Base-by-base conservation (phyloP, 2,797 vertebrate species). In the Eupleurogrammus muticus region DNA sequence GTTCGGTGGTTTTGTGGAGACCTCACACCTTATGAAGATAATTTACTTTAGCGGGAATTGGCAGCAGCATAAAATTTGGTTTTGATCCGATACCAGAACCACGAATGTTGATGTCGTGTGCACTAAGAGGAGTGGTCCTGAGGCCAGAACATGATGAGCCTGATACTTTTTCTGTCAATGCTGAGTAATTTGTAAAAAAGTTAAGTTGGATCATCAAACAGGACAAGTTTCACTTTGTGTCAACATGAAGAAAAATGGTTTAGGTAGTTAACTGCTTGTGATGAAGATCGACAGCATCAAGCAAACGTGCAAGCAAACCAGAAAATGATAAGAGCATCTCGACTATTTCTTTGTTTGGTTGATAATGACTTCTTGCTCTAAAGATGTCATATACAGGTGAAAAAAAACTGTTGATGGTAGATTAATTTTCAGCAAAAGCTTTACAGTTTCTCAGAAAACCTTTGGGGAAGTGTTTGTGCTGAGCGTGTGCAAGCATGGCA, bases 381-480 rank as follows among this genome's bases (percentile, higher is more conserved):
- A 5, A 9, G 5, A 48, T 32, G 13, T 8, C 20, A 1, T 28
- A 19, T 62, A 65, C 5, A 20, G 8, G 0, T 34, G 13, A 46
- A 63, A 1, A 4, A 11, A 12, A n/a, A n/a, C 10, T 50, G 62
- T 40, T 0, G 5, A 47, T 23, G 20, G 4, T 16, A 42, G 21
- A 48, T 10, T 20, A 51, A 35, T 61, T 63, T 73, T 66, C 44
- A 62, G 47, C 60, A 52, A n/a, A 64, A 40, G 44, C 35, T 79
- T 70, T 61, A 66, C 5, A 78, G 46, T 38, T 85, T 92, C 73
- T 74, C 71, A 80, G 51, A 87, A 75, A 55, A 58, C 48, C 38
- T 87, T 80, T 84, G 34, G 59, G 85, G 82, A 89, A 88, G 84
- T 89, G 36, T 64, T 77, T 87, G 54, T 88, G 89, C 79, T 82